Percentiles rank a stretch among this genome's conserved stretches.
Conservation (phyloP, 2,888 invertebrate genomes). For the Andricus quercusramuli region DNA sequence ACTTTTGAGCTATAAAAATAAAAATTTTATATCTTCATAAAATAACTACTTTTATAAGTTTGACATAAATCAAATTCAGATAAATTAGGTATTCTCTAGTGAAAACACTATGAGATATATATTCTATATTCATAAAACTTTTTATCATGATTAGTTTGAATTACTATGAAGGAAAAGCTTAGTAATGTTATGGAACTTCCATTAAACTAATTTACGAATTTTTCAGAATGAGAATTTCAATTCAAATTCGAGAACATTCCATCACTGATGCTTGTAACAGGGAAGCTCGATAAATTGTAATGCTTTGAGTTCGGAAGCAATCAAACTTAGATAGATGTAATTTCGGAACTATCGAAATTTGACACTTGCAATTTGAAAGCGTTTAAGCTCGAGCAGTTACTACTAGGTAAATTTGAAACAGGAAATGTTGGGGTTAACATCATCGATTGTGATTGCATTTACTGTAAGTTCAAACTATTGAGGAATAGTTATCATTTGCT, state of each 20-base stretch:
- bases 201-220: neutral
- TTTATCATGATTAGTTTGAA: neutral
- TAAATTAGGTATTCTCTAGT: neutral
- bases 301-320: slow-evolving; percentile 19
- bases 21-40: neutral
- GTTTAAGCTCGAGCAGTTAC: slow-evolving; percentile 17
- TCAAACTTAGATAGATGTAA: slow-evolving; percentile 34
- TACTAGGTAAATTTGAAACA: neutral
- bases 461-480: neutral
- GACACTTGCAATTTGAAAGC: slow-evolving; percentile 32
- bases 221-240: neutral
- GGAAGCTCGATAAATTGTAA: neutral
- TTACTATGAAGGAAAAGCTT: neutral
- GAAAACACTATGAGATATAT: neutral
- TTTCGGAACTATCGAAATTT: slow-evolving; percentile 27
- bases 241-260: neutral
- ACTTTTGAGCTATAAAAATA: neutral
- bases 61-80: neutral
- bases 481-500: no score
- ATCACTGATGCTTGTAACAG: neutral
- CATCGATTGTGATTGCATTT: neutral
- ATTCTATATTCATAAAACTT: neutral
- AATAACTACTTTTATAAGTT: neutral
- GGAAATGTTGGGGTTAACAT: neutral
- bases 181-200: neutral